Base-by-base conservation (phyloP, 2,113 vertebrate genomes). In the Pantherophis guttatus region DNA sequence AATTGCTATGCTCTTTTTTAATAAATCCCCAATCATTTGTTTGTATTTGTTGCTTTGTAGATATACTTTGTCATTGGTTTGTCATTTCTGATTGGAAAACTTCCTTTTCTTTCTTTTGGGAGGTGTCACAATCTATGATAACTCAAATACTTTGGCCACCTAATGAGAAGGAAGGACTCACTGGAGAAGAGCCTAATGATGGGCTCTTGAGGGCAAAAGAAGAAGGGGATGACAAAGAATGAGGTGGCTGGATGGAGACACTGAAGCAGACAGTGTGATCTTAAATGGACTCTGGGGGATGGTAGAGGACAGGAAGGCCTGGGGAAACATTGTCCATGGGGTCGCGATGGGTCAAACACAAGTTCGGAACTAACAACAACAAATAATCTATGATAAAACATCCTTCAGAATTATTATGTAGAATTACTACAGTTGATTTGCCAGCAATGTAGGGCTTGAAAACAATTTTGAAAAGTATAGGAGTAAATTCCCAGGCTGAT, bases 1-100 rank as follows among this genome's bases (percentile, higher is more conserved):
- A 96, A 96, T 96, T 95, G 94, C 95, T 93, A 59, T 48, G 44
- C 93, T 95, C 92, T 86, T 94, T 70, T 24, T 9, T 54, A 95
- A 90, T 93, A 96, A 89, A 92, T 96, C 94, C 91, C 59, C 19
- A 0, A 55, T 94, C 90, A 94, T 94, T 96, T 94, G 94, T 94
- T 88, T 53, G 5, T 50, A 52, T 24, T 52, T 26, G 21, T 12
- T 87, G 52, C 19, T 44, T 75, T 90, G 57, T 59, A 90, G 39
- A 92, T 94, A 95, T 91, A 91, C 3, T 13, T 91, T 90, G 39
- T 39, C 39, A 39, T 39, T 0, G 33, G 54, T 54, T 93, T 92
- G 89, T 52, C 94, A 92, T 95, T 94, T 93, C 90, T 92, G 94
- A 91, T 86, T 87, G 93, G 50, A 7, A 0, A 50, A 55, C 58